Base-by-base conservation (phyloP, 1,140 invertebrate species). In the Drosophila albomicans region DNA sequence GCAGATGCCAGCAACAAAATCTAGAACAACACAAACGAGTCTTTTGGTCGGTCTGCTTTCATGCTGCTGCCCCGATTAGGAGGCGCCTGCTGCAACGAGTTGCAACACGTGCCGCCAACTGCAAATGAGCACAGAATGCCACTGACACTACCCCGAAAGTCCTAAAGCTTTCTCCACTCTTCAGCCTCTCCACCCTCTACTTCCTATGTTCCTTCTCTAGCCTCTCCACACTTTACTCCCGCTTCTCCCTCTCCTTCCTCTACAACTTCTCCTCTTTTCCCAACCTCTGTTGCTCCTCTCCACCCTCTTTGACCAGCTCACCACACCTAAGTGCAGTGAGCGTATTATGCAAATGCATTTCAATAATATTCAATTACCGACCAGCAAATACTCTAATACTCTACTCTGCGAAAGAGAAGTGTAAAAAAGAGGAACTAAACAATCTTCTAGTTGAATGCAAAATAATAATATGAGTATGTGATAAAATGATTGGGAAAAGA, bases 101-200 rank as follows among this genome's bases (percentile, higher is more conserved):
- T 16, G 11, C 20, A 32, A 56, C 73, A 69, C 72, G 67, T 71
- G 67, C 72, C 66, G 16, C 58, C 32, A 67, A 71, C 73, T 75
- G 67, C 43, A 63, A 75, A 75, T 75, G 65, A 51, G 66, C 73
- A 68, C 65, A 61, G 57, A 54, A 48, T 69, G 71, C 71, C 57
- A 69, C 71, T 56, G 59, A 63, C 68, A 49, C 28, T 8, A 70
- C 8, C 16, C 38, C 20, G 25, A 28, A 28, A 46, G 57, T 59
- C 41, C 28, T 38, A 52, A 32, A 32, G 45, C 62, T 11, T 43
- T n/a, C 32, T 35, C 20, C 20, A 5, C 30, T 7, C 30, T 32
- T 3, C 5, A 6, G 30, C 6, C 5, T 32, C 5, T 32, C 30
- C 30, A 1, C 5, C 5, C 30, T 32, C 30, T 7, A 7, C 7